Conservation (phyloP, 92 coral and sea anemone species). For the Zoanthus gigantus region DNA sequence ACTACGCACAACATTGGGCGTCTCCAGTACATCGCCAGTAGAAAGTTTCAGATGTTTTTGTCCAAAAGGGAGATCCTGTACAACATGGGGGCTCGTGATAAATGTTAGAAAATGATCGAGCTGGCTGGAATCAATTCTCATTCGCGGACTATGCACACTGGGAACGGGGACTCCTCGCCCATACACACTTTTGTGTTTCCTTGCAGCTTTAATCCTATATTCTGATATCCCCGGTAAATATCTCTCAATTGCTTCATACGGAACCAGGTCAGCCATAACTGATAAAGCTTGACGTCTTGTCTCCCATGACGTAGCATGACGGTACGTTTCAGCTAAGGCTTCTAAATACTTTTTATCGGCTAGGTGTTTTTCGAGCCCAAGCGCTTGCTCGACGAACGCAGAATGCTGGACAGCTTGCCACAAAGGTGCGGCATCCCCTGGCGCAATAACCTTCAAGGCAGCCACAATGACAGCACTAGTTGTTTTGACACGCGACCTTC, state of each 20-base stretch:
- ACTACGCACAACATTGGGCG: constrained; percentile 49
- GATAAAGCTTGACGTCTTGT: constrained; percentile 45
- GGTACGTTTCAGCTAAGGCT: constrained; percentile 46
- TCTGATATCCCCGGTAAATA: constrained; percentile 63
- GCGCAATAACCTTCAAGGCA: constrained; percentile 43
- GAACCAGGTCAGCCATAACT: constrained; percentile 44
- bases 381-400: constrained; percentile 47
- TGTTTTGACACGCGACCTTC: constrained; percentile 21
- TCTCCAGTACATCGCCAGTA: constrained; percentile 49
- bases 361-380: constrained; percentile 31
- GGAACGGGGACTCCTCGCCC: constrained; percentile 60
- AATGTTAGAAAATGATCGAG: constrained; percentile 60
- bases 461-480: constrained; percentile 5
- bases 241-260: constrained; percentile 47
- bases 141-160: constrained; percentile 34
- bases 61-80: constrained; percentile 63
- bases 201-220: constrained; percentile 54
- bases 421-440: constrained; percentile 49
- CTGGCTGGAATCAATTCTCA: constrained; percentile 59
- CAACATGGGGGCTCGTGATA: constrained; percentile 65
- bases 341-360: constrained; percentile 40
- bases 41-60: constrained; percentile 51
- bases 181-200: constrained; percentile 40
- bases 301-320: constrained; percentile 53
- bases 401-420: constrained; percentile 54